phyloP scores from a whole-genome alignment of 2,113 vertebrate genomes.

The Thermophis baileyi region DNA sequence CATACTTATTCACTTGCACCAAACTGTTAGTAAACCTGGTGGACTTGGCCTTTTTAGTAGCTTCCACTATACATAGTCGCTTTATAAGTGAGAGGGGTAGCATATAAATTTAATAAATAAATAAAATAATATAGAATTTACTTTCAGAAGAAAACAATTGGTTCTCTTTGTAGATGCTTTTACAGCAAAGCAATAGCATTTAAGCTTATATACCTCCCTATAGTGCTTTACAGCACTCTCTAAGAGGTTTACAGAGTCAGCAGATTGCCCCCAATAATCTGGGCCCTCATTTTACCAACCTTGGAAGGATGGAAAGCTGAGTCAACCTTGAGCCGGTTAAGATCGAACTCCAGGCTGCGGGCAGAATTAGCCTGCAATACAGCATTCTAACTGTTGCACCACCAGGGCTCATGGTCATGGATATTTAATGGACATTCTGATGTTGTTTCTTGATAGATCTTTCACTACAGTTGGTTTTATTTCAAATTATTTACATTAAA shows the following conservation, averaged over 20 bases:
- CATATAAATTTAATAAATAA: neutral
- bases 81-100: too few relatives aligned
- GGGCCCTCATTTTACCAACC: neutral
- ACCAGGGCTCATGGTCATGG: neutral
- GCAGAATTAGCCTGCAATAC: neutral
- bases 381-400: neutral
- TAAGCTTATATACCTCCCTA: neutral
- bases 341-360: neutral
- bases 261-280: neutral
- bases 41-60: too few relatives aligned
- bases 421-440: neutral
- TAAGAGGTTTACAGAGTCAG: neutral
- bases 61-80: neutral
- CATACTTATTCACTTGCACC: too few relatives aligned
- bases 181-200: neutral
- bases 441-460: neutral
- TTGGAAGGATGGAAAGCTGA: neutral
- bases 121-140: neutral
- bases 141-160: neutral
- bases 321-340: neutral
- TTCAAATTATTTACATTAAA: neutral
- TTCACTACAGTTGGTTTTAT: neutral
- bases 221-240: neutral
- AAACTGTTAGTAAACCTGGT: too few relatives aligned
- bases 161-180: neutral